Conservation (phyloP, 2,888 invertebrate species). For the Caradrina kadenii region DNA sequence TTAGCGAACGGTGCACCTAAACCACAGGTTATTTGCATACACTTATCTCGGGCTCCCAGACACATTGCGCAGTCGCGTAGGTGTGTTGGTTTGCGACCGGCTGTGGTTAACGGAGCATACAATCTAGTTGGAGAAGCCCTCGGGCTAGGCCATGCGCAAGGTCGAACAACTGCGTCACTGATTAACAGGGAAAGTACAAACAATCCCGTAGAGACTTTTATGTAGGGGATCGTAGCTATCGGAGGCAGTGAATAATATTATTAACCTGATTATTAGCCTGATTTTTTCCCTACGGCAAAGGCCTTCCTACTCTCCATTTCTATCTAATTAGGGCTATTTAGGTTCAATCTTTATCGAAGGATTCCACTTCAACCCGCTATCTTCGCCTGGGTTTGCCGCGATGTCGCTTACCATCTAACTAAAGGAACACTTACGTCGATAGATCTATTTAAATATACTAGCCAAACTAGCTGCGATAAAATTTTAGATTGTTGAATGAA, state of each 20-base stretch:
- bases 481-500: too few relatives aligned
- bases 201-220: neutral
- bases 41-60: slow-evolving; percentile 38
- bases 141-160: slow-evolving; percentile 43
- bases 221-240: neutral
- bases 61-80: slow-evolving; percentile 21
- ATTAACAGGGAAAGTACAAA: slow-evolving; percentile 19
- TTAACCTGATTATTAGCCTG: neutral
- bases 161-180: slow-evolving; percentile 17
- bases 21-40: slow-evolving; percentile 32
- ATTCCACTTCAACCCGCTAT: too few relatives aligned
- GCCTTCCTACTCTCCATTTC: too few relatives aligned
- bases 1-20: slow-evolving; percentile 16
- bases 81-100: slow-evolving; percentile 19
- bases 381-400: too few relatives aligned
- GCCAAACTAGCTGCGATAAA: too few relatives aligned
- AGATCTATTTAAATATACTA: too few relatives aligned
- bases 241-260: too few relatives aligned
- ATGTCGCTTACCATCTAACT: too few relatives aligned
- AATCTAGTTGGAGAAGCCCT: slow-evolving; percentile 35
- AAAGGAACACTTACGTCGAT: too few relatives aligned
- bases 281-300: too few relatives aligned
- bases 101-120: slow-evolving; percentile 12
- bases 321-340: too few relatives aligned
- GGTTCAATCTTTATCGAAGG: too few relatives aligned